Evolutionary conservation across 2,888 invertebrate species (phyloP), one percentile per base, ranked within the genome.

Genomic region (Dichetophora obliterata): DNA sequence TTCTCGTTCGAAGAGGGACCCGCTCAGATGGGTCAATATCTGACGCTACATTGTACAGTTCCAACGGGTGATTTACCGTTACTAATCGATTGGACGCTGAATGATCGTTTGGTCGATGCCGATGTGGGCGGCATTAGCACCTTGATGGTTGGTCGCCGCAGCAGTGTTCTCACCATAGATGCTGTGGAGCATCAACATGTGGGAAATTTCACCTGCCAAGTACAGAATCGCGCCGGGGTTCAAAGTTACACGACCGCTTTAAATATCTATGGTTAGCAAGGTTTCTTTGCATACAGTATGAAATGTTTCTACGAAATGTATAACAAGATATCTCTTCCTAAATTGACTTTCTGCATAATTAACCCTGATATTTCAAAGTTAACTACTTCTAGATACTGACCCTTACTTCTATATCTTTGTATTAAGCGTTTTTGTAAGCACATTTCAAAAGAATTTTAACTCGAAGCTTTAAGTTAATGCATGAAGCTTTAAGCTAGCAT

Each of bases 21-120:
- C 84, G 92, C 95, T 84, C 93, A 93, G 89, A 93, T 93, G 86
- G 95, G 95, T 82, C 94, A 95, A 89, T 93, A 88, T 82, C 81
- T 88, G 37, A 89, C 93, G 78, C 91, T 93, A 80, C 92, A 93
- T 84, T 95, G 95, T 88, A 93, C 93, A 65, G 92, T 94, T 81
- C 91, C 93, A 76, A 92, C 93, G 85, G 95, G 96, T 82, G 96
- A 96, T 90, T 91, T 94, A 82, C 96, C 96, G 48, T 90, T 96
- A 82, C 91, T 91, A 80, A 93, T 96, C 81, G 91, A 91, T 71
- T 96, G 96, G 96, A 91, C 91, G 79, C 92, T 95, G 84, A 93
- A 95, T 79, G 84, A 82, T 69, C 73, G 81, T 63, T 83, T 92
- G 78, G 90, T 90, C 71, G 90, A 91, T 83, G 94, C 93, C 89